These are phyloP conservation scores for Chrosomus eos DNA, from an alignment of 2,797 vertebrate species.

Conservation along the genomic window DNA sequence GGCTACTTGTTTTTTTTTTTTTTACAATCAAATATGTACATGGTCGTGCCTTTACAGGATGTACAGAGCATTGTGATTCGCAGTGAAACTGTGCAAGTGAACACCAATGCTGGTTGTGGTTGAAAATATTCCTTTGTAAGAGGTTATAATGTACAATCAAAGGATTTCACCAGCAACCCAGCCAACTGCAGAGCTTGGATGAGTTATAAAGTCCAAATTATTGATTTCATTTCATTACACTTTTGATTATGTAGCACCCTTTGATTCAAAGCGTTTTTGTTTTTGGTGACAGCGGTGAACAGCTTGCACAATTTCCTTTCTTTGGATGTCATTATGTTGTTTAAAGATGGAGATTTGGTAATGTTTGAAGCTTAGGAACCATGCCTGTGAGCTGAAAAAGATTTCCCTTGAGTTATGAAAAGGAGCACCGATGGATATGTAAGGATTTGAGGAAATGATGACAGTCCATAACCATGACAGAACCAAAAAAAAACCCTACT, in stretches of 20 bases:
- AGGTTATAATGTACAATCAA: slow-evolving; percentile 3
- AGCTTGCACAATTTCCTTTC: slow-evolving; percentile 45
- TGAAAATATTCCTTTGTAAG: background rate
- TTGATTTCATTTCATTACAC: slow-evolving; percentile 42
- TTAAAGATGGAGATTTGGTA: slow-evolving; percentile 35
- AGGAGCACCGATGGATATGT: background rate
- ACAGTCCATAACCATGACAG: background rate
- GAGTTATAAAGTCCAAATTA: slow-evolving; percentile 39
- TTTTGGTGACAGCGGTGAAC: slow-evolving; percentile 30
- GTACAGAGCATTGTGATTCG: slow-evolving; percentile 36
- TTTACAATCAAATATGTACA: slow-evolving; percentile 36
- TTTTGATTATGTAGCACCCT: slow-evolving; percentile 52
- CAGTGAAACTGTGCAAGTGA: slow-evolving; percentile 31
- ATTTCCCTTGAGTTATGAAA: background rate
- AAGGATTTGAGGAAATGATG: background rate
- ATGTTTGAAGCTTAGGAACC: slow-evolving; percentile 19
- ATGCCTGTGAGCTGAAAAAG: background rate
- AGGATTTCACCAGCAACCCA: background rate
- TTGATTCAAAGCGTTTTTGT: slow-evolving; percentile 35
- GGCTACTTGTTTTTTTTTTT: slow-evolving; percentile 22
- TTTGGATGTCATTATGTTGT: slow-evolving; percentile 23
- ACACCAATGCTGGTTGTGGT: slow-evolving; percentile 24
- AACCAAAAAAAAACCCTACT: slow-evolving; percentile 30
- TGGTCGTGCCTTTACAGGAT: slow-evolving; percentile 49
- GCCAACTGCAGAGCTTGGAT: background rate